Evolutionary conservation across 2,113 vertebrate species (phyloP).

Genomic region (Podarcis cretensis): DNA sequence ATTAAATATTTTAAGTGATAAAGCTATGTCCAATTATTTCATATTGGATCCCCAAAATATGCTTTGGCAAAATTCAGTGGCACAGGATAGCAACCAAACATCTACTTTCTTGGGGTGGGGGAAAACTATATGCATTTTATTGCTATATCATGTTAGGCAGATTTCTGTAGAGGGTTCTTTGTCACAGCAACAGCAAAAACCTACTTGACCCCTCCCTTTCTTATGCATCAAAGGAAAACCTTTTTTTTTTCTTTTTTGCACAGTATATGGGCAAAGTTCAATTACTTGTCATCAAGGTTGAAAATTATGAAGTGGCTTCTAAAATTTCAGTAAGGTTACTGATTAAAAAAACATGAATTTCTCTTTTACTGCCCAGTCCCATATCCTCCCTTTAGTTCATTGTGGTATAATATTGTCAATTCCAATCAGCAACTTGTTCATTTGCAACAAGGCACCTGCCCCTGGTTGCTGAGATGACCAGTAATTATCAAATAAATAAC

Average conservation of each 20-base stretch:
- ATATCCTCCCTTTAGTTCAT: background rate
- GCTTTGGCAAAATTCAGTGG: background rate
- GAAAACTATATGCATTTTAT: constrained; percentile 42
- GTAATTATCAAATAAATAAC: no score
- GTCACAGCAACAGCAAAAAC: background rate
- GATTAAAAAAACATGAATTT: background rate
- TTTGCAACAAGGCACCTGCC: background rate
- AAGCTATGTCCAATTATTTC: background rate
- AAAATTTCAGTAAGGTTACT: background rate
- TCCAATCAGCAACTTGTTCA: background rate
- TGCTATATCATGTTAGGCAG: constrained; percentile 14
- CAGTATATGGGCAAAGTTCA: background rate
- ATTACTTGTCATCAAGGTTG: background rate
- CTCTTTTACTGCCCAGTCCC: background rate
- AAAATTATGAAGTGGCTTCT: background rate
- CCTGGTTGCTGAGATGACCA: background rate
- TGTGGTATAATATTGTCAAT: background rate
- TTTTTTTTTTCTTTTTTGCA: background rate
- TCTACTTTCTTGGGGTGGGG: constrained; percentile 42
- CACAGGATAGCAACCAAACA: accelerated
- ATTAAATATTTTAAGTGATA: background rate
- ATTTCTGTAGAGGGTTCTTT: constrained; percentile 22
- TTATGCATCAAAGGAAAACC: background rate
- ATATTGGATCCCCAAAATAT: background rate
- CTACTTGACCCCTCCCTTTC: background rate